Conservation (phyloP, 2,113 vertebrate species). For the Chitala chitala region DNA sequence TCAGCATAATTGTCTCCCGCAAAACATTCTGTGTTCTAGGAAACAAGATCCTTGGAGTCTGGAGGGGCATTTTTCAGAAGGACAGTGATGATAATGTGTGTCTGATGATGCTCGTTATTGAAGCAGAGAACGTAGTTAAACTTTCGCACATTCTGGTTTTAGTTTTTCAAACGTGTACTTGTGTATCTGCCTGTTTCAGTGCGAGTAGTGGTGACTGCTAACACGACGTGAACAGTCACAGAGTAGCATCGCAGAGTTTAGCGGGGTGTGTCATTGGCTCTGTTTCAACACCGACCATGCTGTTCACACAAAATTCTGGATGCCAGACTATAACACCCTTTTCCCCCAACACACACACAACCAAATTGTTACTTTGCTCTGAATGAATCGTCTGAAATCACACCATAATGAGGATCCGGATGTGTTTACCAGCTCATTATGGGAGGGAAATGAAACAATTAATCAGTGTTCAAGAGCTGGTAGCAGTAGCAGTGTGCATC, state of each 20-base stretch:
- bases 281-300: background rate
- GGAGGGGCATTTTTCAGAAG: no score
- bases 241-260: background rate
- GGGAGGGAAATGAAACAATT: conserved; percentile 30
- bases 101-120: no score
- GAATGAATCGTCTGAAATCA: conserved; percentile 14
- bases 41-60: no score
- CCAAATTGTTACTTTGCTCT: conserved; percentile 13
- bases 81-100: no score
- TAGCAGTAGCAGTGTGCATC: background rate
- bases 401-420: conserved; percentile 21
- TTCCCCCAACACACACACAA: background rate
- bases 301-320: background rate
- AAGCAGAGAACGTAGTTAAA: no score
- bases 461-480: conserved; percentile 12
- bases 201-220: no score
- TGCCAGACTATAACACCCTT: conserved; percentile 3
- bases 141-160: no score
- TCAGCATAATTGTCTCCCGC: no score
- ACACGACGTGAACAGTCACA: no score
- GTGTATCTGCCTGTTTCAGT: background rate
- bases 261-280: background rate
- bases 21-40: no score
- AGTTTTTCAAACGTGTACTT: no score
- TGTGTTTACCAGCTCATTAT: conserved; percentile 26